phyloP scores from a whole-genome alignment of 1,140 invertebrate genomes.

The Cyclina sinensis region DNA sequence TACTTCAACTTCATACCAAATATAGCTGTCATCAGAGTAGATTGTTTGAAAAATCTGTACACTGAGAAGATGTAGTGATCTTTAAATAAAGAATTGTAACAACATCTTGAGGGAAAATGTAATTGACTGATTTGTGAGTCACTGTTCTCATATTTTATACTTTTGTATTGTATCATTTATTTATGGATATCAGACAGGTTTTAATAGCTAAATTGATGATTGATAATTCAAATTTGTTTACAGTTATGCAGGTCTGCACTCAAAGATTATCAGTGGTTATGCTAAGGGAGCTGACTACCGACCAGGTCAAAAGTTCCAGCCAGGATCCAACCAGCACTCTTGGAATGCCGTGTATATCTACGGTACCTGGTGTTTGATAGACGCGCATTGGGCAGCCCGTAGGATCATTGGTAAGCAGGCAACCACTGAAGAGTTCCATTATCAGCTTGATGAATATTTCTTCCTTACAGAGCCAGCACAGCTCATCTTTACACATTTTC shows the following conservation, averaged over 20 bases:
- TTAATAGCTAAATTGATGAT: no score
- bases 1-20: no score
- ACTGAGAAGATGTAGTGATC: no score
- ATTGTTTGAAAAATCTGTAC: no score
- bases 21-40: no score
- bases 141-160: no score
- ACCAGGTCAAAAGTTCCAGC: slow-evolving; percentile 86
- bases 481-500: slow-evolving; percentile 86
- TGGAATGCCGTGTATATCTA: slow-evolving; percentile 87
- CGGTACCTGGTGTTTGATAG: slow-evolving; percentile 85
- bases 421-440: slow-evolving; percentile 84
- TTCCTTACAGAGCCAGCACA: slow-evolving; percentile 86
- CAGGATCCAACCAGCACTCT: slow-evolving; percentile 85
- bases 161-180: no score
- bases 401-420: slow-evolving; percentile 86
- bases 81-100: no score
- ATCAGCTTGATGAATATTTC: slow-evolving; percentile 86
- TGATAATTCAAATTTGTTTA: slow-evolving; percentile 20
- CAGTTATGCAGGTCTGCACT: slow-evolving; percentile 86
- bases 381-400: slow-evolving; percentile 86
- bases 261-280: slow-evolving; percentile 86
- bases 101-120: no score
- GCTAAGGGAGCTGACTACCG: slow-evolving; percentile 87
- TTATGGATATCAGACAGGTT: no score
- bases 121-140: no score